Evolutionary conservation across 2,888 invertebrate species (phyloP).

Genomic region (Rhynchonema sp.): DNA sequence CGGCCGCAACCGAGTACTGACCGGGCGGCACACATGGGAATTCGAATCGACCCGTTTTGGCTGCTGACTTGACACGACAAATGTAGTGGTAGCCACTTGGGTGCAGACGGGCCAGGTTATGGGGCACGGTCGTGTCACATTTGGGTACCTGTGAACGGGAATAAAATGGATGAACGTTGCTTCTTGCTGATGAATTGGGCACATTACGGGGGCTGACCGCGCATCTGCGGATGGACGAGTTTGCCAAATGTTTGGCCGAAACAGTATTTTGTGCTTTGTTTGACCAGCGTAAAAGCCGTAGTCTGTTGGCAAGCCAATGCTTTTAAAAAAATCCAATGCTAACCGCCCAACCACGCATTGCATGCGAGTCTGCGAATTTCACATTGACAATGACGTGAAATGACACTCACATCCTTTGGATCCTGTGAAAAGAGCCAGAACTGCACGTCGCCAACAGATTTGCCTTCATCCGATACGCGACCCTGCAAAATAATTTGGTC

Average conservation of each 20-base stretch:
- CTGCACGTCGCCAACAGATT: not conserved
- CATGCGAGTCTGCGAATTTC: too few species aligned
- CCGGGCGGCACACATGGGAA: constrained; percentile 64
- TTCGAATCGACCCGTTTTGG: constrained; percentile 50
- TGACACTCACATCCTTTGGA: not conserved
- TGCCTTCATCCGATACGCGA: not conserved
- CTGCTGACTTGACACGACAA: constrained; percentile 49
- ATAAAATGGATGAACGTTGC: too few species aligned
- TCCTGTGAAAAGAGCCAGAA: constrained; percentile 1
- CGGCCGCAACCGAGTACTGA: constrained; percentile 43
- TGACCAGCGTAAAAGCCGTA: too few species aligned
- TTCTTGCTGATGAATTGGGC: too few species aligned
- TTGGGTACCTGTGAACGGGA: not conserved
- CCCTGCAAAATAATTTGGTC: not conserved
- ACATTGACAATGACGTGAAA: too few species aligned
- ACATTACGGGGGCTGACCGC: too few species aligned
- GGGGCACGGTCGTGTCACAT: not conserved
- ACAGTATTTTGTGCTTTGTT: too few species aligned
- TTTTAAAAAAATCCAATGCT: too few species aligned
- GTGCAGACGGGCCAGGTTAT: not conserved
- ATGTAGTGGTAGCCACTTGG: constrained; percentile 26
- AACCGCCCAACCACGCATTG: too few species aligned
- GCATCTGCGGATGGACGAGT: too few species aligned
- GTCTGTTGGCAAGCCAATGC: too few species aligned
- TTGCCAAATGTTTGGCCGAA: too few species aligned